Conservation (phyloP, 1,140 invertebrate species). For the Diorhabda carinulata region DNA sequence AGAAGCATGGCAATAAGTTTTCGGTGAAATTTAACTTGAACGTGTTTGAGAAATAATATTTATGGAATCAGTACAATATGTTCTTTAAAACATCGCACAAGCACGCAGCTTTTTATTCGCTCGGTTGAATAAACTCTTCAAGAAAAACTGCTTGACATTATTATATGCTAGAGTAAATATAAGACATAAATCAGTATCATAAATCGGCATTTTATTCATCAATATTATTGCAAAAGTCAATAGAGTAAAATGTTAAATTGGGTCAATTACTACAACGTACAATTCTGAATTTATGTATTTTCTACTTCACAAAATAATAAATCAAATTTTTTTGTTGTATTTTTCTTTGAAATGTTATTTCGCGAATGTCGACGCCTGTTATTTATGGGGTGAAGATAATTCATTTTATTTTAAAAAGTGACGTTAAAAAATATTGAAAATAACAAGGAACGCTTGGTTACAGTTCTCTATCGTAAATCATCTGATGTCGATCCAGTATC, state of each 20-base stretch:
- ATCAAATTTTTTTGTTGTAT: constrained; percentile 16
- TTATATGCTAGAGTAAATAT: neutral
- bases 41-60: too few relatives aligned
- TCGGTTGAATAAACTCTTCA: neutral
- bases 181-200: neutral
- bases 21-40: too few relatives aligned
- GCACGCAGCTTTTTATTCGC: neutral
- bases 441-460: constrained; percentile 9
- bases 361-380: constrained; percentile 4
- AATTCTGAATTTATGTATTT: constrained; percentile 17
- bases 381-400: constrained; percentile 15
- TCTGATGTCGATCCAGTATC: neutral
- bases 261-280: constrained; percentile 13
- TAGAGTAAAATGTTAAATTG: constrained; percentile 12
- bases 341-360: constrained; percentile 17
- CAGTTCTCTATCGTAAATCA: neutral
- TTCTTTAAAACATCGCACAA: too few relatives aligned
- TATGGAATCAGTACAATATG: too few relatives aligned
- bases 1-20: too few relatives aligned
- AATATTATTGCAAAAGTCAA: constrained; percentile 10
- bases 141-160: constrained; percentile 4
- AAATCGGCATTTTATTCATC: constrained; percentile 7
- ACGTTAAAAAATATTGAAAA: constrained; percentile 16
- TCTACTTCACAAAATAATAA: constrained; percentile 20
- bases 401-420: constrained; percentile 17